Base-by-base conservation (phyloP, 2,888 invertebrate genomes). In the Neoaliturus tenellus region DNA sequence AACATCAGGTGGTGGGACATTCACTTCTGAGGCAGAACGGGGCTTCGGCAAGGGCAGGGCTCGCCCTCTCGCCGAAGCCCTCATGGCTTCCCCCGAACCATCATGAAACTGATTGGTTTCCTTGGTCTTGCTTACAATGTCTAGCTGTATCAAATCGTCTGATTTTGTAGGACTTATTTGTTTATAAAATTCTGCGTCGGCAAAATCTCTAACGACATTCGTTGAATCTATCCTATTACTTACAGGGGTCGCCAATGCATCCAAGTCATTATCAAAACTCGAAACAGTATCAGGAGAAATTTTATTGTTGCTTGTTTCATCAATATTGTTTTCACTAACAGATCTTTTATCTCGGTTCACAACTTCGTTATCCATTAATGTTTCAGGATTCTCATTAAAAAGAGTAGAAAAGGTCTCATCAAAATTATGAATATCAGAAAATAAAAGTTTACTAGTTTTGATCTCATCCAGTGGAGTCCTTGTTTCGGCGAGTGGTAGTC, bases 51-150 rank as follows among this genome's bases (percentile, higher is more conserved):
- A 91, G 89, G 91, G 91, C 91, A 93, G 92, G 90, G 93, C 93
- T 90, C 93, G 92, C 90, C 93, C 93, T 73, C 83, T 85, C 92
- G 93, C 93, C 93, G 95, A 95, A 93, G 94, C 95, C 95, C 95
- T 93, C 89, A 91, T 91, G 89, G 89, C 94, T 95, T 95, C 95
- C 95, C 95, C 95, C 95, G 95, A 93, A 83, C 33, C 28, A 14
- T 33, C 35, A 33, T 69, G 31, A 33, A 48, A 81, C 10, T 48
- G 4, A 41, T 0, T 58, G 33, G 69, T 44, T 39, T 55, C 73
- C 28, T 28, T 12, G 17, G 82, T 73, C 25, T 71, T 82, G 25
- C 55, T 82, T 10, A 82, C 20, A 33, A 39, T 10, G n/a, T 55
- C 55, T 73, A 35, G 71, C n/a, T 55, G 39, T 39, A 55, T 23